phyloP scores from a whole-genome alignment of 2,888 invertebrate genomes.

The Scaptomyza cyrtandrae region DNA sequence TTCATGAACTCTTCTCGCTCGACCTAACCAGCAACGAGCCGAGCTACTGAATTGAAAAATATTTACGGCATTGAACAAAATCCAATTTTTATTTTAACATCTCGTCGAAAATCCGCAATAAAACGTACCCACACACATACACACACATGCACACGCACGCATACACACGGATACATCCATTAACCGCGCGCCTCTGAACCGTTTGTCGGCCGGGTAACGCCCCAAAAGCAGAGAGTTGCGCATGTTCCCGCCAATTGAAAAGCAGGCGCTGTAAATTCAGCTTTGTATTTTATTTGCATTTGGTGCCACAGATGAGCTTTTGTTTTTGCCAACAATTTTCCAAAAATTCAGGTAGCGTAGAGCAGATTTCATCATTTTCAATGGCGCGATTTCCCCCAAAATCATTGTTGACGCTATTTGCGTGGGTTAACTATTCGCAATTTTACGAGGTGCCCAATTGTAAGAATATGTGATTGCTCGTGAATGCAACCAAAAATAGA shows the following conservation, averaged over 20 bases:
- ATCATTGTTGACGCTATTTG: constrained; percentile 51
- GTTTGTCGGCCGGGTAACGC: constrained; percentile 7
- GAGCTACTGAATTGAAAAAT: constrained; percentile 76
- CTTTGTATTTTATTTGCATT: constrained; percentile 73
- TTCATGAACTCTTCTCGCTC: constrained; percentile 23
- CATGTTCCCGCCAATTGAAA: constrained; percentile 52
- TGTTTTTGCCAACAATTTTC: constrained; percentile 31
- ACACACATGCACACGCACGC: not conserved
- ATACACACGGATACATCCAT: not conserved
- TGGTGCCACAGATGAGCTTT: constrained; percentile 55
- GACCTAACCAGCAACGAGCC: constrained; percentile 47
- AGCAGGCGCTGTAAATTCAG: constrained; percentile 67
- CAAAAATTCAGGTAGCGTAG: not conserved
- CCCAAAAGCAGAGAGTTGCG: constrained; percentile 19
- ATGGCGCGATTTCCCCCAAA: constrained; percentile 42
- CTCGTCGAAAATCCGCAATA: constrained; percentile 71
- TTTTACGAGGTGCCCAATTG: constrained; percentile 40
- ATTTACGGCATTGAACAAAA: constrained; percentile 76
- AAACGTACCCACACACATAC: constrained; percentile 44
- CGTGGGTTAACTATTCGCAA: constrained; percentile 51
- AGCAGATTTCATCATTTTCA: constrained; percentile 44
- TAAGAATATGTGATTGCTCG: not conserved
- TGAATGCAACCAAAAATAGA: not conserved
- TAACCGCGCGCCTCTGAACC: constrained; percentile 9
- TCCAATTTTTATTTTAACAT: constrained; percentile 80